Percentiles rank a stretch among this genome's conserved stretches.
phyloP scores from a whole-genome alignment of 2,113 vertebrate genomes.

The Bufo gargarizans region DNA sequence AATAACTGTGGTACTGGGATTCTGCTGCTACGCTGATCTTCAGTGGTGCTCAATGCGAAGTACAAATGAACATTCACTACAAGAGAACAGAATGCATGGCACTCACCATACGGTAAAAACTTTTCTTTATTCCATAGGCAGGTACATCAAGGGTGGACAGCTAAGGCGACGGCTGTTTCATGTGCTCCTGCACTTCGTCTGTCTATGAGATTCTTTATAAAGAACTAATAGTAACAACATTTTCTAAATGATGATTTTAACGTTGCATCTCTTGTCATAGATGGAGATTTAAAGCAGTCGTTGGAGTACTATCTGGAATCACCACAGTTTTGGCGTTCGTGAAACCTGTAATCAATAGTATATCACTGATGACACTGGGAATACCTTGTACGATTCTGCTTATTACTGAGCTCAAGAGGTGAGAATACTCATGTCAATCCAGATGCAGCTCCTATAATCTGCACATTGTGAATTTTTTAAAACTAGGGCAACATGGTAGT shows the following conservation, averaged over 20 bases:
- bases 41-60: too few relatives aligned
- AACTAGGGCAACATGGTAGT: not conserved
- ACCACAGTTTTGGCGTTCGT: slow-evolving; percentile 92
- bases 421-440: slow-evolving; percentile 39
- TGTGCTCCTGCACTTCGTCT: too few relatives aligned
- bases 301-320: slow-evolving; percentile 89
- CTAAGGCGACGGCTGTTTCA: too few relatives aligned
- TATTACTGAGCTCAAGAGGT: slow-evolving; percentile 93
- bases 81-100: too few relatives aligned
- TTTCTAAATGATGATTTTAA: slow-evolving; percentile 31
- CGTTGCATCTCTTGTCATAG: slow-evolving; percentile 65
- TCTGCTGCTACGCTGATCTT: too few relatives aligned
- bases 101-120: too few relatives aligned
- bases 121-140: too few relatives aligned
- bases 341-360: slow-evolving; percentile 93
- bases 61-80: too few relatives aligned
- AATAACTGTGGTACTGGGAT: too few relatives aligned
- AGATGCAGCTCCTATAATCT: not conserved
- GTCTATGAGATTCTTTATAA: not conserved
- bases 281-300: slow-evolving; percentile 91
- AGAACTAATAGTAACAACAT: not conserved
- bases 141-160: too few relatives aligned
- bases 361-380: slow-evolving; percentile 92
- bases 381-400: slow-evolving; percentile 91
- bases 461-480: not conserved